phyloP scores from a whole-genome alignment of 53 echinoderm and acorn worm genomes.

The Stichopus horrens region DNA sequence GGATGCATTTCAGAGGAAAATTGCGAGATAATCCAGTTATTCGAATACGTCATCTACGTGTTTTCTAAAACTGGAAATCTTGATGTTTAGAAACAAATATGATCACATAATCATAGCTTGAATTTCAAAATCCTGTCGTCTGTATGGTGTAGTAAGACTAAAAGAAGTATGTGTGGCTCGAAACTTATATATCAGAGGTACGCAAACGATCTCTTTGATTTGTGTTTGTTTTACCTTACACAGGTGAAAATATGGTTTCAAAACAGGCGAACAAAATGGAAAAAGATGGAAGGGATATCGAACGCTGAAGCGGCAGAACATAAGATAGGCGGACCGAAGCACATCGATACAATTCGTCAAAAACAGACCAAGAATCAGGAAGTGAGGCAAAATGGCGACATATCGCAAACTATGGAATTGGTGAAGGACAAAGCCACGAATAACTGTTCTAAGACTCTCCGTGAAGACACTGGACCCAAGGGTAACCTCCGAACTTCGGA shows the following conservation, averaged over 20 bases:
- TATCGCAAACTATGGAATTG: neutral
- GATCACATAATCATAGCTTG: too few relatives aligned
- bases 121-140: neutral
- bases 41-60: too few relatives aligned
- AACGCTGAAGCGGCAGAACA: constrained; percentile 99
- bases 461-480: neutral
- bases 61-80: too few relatives aligned
- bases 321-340: constrained; percentile 95
- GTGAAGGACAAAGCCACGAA: constrained; percentile 3
- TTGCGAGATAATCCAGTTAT: too few relatives aligned
- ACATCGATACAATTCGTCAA: constrained; percentile 92
- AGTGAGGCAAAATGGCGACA: constrained; percentile 37
- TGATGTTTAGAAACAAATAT: too few relatives aligned
- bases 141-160: neutral
- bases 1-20: too few relatives aligned
- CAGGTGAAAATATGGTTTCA: constrained; percentile 99
- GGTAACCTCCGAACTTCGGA: neutral
- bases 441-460: neutral
- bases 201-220: too few relatives aligned
- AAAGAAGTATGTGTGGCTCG: too few relatives aligned
- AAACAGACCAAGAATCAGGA: constrained; percentile 69
- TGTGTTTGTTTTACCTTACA: constrained; percentile 50
- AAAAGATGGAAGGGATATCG: constrained; percentile 99
- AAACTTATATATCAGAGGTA: too few relatives aligned
- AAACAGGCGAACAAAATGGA: constrained; percentile 97